A percentile compares a stretch with the other conserved stretches of the same genome.
Conservation (phyloP, 2,113 vertebrate species). For the Piliocolobus tephrosceles region DNA sequence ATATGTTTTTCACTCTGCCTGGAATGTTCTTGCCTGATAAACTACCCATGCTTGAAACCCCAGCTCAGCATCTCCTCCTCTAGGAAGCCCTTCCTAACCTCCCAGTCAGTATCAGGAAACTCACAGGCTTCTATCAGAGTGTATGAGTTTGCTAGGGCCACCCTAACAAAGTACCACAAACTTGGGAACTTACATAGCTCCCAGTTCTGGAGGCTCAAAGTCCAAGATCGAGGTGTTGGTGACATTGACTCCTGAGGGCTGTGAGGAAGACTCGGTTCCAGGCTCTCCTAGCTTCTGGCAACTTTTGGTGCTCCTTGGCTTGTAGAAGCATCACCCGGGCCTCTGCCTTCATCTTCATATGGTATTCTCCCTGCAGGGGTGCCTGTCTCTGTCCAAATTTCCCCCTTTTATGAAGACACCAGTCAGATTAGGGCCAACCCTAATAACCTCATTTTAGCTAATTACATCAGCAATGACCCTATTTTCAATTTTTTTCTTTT, state of each 20-base stretch:
- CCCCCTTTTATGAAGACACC: background rate
- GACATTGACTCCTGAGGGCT: background rate
- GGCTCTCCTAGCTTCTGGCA: background rate
- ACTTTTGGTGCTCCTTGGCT: background rate
- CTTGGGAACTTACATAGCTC: background rate
- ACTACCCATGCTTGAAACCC: background rate
- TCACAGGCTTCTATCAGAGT: background rate
- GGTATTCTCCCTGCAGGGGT: accelerated
- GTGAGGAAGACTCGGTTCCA: background rate
- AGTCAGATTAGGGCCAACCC: background rate
- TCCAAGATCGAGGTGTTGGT: background rate
- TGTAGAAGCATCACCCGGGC: background rate
- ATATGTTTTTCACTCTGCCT: background rate
- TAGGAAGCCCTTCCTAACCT: background rate
- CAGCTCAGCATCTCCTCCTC: background rate
- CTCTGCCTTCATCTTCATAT: background rate
- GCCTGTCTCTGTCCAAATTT: background rate
- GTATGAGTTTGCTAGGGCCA: background rate
- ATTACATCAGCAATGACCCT: background rate
- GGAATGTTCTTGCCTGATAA: background rate
- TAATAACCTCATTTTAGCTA: background rate
- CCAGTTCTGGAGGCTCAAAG: background rate
- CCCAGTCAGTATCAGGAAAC: background rate
- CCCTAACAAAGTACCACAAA: background rate
- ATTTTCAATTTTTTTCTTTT: background rate